These are phyloP conservation scores for Macrophya annulata DNA, from an alignment of 2,888 invertebrate genomes.

Conservation along the genomic window DNA sequence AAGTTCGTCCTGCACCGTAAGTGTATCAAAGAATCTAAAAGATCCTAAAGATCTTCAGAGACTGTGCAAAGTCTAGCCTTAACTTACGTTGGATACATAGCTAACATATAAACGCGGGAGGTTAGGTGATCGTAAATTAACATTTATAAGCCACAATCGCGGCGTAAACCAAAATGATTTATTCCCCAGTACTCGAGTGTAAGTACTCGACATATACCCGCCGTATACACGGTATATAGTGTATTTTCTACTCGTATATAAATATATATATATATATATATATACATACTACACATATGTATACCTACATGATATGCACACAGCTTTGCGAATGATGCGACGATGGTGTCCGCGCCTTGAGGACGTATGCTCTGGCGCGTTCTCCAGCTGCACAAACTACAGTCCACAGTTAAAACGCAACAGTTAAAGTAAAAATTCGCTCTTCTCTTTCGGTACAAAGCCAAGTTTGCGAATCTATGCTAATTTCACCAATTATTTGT, in stretches of 20 bases:
- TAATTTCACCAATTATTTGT: constrained; percentile 76
- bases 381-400: constrained; percentile 16
- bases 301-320: not conserved
- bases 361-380: not conserved
- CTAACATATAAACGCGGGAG: no score
- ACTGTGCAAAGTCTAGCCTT: not conserved
- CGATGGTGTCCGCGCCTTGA: constrained; percentile 1
- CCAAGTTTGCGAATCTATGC: constrained; percentile 71
- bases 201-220: not conserved
- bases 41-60: not conserved
- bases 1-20: no score
- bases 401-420: not conserved
- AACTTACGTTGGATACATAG: not conserved
- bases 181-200: constrained; percentile 1
- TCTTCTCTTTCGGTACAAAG: not conserved
- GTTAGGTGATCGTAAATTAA: constrained; percentile 43
- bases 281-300: not conserved
- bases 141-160: constrained; percentile 53
- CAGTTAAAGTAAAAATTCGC: not conserved
- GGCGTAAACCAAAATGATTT: constrained; percentile 51
- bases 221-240: not conserved
- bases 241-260: not conserved
- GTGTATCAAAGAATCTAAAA: constrained; percentile 6
- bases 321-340: not conserved
- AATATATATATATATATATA: not conserved